Evolutionary conservation across 2,113 vertebrate species (phyloP), one percentile per base, ranked within the genome.

Genomic region (Nicator chloris): DNA sequence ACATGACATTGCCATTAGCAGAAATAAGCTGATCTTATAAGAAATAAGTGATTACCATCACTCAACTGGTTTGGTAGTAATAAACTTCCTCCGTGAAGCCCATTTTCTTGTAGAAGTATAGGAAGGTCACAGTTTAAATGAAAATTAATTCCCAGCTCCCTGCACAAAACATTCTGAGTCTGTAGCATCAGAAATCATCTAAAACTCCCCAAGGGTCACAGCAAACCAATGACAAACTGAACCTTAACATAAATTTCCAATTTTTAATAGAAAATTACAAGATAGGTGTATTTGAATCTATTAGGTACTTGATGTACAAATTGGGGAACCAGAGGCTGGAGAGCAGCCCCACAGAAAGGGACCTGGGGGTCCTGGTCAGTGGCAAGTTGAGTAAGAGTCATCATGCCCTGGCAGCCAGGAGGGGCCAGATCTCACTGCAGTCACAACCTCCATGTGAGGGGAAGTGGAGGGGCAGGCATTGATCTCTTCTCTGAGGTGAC

Each of bases 351-450:
- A 3, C 3, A 9, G n/a, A 47, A 70, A 54, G 6, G 47, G 10
- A 39, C 7, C 19, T 47, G 13, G 4, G 23, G 4, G 4, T 61
- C 4, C n/a, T 61, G 47, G 4, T 51, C 0, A 0, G 0, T 23
- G 47, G 6, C 19, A 61, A 30, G n/a, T 0, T 45, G 56, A 47
- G 24, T 23, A 20, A 0, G 8, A 30, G 24, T 0, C 73, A 87
- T 47, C 47, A 70, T 78, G 73, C 47, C 84, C 64, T 69, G 73
- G 73, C 64, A 78, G 28, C 64, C 83, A 69, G 45, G 45, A 77
- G 37, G n/a, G n/a, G n/a, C n/a, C n/a, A n/a, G n/a, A n/a, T n/a
- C 5, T 21, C 49, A 26, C 0, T 47, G 15, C 10, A 24, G 13
- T 9, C 17, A 30, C 24, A 79, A 0, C 24, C 30, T 76, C 47